Percentiles rank a stretch among this genome's conserved stretches.
phyloP scores from a whole-genome alignment of 2,888 invertebrate genomes.

The Eumacrocentrus americanus region DNA sequence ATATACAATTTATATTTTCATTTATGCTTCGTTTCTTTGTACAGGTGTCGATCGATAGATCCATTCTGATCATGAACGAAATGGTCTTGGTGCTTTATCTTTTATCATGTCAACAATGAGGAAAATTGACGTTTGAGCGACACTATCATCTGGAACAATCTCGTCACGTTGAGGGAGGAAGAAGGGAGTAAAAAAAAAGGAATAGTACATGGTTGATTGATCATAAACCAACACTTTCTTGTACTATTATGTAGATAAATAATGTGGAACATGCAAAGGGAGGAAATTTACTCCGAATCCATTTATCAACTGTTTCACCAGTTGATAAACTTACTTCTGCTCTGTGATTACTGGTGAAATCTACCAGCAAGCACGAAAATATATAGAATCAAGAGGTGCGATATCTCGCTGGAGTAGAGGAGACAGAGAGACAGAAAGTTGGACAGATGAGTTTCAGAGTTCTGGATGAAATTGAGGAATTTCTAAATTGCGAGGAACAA shows the following conservation, averaged over 20 bases:
- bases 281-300: no score
- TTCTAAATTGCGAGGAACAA: background rate
- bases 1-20: background rate
- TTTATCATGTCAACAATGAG: constrained; percentile 1
- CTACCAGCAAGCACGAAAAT: no score
- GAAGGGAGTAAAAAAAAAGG: constrained; percentile 18
- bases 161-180: background rate
- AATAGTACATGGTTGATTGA: constrained; percentile 26
- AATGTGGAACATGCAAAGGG: no score
- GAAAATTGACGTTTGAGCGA: constrained; percentile 16
- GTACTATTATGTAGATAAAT: background rate
- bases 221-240: background rate
- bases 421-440: background rate
- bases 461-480: background rate
- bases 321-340: no score
- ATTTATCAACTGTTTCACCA: no score
- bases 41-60: constrained; percentile 9
- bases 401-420: background rate
- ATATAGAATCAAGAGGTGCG: background rate
- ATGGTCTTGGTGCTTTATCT: background rate
- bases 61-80: background rate
- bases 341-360: background rate
- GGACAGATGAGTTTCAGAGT: background rate
- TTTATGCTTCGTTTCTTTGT: background rate
- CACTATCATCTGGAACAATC: constrained; percentile 15